Evolutionary conservation across 1,140 invertebrate genomes (phyloP), one percentile per base, ranked within the genome.

Genomic region (Heliconius congener): DNA sequence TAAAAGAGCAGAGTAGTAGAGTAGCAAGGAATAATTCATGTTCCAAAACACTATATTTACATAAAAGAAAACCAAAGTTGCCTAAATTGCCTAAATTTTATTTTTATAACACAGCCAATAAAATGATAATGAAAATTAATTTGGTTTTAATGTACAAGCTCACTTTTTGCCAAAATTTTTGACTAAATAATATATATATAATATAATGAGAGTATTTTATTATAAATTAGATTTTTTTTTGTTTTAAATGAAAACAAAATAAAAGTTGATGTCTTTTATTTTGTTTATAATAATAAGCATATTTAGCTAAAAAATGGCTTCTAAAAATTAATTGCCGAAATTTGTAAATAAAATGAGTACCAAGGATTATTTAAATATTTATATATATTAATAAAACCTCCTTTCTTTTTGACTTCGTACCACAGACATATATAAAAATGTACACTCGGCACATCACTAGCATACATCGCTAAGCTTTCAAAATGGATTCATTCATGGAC

Each of bases 401-500:
- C 27, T 66, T 30, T 13, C 27, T 66, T 66, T 30, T 66, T 30
- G 13, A 30, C 27, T 18, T 66, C 19, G 11, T 30, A 66, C 60
- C 60, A 66, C 27, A 30, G 60, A 66, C 13, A 66, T 66, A 66
- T 66, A 30, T 5, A 66, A 66, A 66, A 66, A 66, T 16, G 60
- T 66, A 66, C 34, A 37, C 34, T 30, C 60, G n/a, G 27, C 60
- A 66, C 60, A 66, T 66, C 60, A 66, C 60, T 66, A 66, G 71
- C 18, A 16, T 52, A 52, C 50, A 52, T 16, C 50, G 19, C 13
- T 42, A 73, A 60, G 66, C 73, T 13, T 79, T 52, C 52, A 79
- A 79, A 79, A 71, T 74, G 73, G 78, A 79, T 72, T 73, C 75
- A 42, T 79, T 23, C 23, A 23, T 23, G 23, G 23, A 57, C 57